Evolutionary conservation across 2,888 invertebrate species (phyloP), one percentile per base, ranked within the genome.

Genomic region (Nudaria mundana): DNA sequence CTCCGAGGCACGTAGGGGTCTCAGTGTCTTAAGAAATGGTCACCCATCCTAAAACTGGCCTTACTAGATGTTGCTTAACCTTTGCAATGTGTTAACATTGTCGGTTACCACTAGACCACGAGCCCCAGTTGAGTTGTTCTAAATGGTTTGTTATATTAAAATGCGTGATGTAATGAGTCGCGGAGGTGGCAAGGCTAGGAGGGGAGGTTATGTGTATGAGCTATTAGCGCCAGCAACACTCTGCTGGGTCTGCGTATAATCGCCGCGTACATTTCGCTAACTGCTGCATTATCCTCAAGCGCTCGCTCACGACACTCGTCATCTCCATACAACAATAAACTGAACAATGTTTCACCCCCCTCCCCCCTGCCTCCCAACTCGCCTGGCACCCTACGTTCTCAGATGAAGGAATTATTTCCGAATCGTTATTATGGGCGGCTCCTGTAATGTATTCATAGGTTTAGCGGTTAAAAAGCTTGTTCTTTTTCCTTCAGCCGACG

Each of bases 371-470:
- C 25, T 3, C 11, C 1, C 20, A 2, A 11, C 25, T 3, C 10
- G 11, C 37, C 14, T 15, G 7, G 12, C 11, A 7, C 23, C 26
- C 32, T 13, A 26, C 35, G 46, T 16, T 11, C 23, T 33, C 45
- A 36, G 40, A 59, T 52, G 52, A 56, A 58, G 40, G 52, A 54
- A 44, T 62, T 64, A 53, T 57, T 62, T 59, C 52, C 48, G 58
- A 63, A 61, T 34, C 48, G 51, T 62, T 60, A 55, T 65, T 57
- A 55, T 50, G 13, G 24, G 30, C 36, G 11, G 54, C 23, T 32
- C 47, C 51, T 25, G 40, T 65, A 66, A 69, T 69, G 57, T 71
- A 71, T 68, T 71, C 71, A 71, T 69, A 63, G 67, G 56, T 54
- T 54, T 55, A 14, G 34, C 51, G 53, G 62, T 56, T 62, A 56